These are phyloP conservation scores for Zeugodacus cucurbitae DNA, from an alignment of 1,140 invertebrate species.

Conservation along the genomic window DNA sequence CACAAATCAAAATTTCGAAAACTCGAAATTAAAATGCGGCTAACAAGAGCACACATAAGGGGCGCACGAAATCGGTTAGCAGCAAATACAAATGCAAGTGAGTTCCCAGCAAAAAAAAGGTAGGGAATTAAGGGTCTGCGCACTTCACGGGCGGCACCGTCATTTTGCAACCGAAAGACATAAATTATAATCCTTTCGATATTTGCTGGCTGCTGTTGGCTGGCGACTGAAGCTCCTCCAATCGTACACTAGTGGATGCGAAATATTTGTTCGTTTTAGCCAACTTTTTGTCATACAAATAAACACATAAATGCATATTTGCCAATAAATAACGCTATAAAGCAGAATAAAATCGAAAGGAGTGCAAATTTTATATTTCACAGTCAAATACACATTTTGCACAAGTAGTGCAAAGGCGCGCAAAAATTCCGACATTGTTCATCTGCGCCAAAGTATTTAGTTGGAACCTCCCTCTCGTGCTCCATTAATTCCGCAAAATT, in stretches of 20 bases:
- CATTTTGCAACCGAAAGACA: constrained; percentile 9
- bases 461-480: background rate
- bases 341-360: background rate
- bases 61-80: background rate
- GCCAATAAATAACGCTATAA: background rate
- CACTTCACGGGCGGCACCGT: background rate
- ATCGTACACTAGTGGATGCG: background rate
- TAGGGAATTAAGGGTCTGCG: background rate
- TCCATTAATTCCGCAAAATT: background rate
- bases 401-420: background rate
- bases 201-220: background rate
- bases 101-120: background rate
- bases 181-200: constrained; percentile 38
- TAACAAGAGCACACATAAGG: constrained; percentile 1
- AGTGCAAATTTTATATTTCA: background rate
- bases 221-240: background rate
- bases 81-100: background rate
- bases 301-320: background rate
- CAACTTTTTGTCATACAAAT: background rate
- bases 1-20: constrained; percentile 24
- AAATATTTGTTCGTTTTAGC: background rate
- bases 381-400: background rate
- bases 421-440: background rate
- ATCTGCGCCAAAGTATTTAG: constrained; percentile 11
- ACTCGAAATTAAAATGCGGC: background rate